Percentiles rank a stretch among this genome's conserved stretches.
Conservation (phyloP, 1,140 invertebrate genomes). For the Drosophila suzukii region DNA sequence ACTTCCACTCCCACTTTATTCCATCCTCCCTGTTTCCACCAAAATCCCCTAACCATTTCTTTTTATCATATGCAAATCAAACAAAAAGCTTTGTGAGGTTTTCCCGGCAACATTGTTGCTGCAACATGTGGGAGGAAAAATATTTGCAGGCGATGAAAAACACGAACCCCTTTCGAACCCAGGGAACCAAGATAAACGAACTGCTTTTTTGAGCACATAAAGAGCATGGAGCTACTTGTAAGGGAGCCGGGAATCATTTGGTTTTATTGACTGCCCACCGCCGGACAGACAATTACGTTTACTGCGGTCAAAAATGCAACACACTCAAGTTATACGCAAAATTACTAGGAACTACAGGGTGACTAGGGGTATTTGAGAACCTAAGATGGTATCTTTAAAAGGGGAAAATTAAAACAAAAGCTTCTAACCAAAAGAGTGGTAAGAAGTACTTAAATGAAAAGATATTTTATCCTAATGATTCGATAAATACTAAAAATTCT, state of each 20-base stretch:
- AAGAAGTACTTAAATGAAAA: too few species aligned
- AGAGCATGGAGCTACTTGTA: slow-evolving; percentile 53
- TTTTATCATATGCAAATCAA: slow-evolving; percentile 80
- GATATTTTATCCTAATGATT: too few species aligned
- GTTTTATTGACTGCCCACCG: slow-evolving; percentile 73
- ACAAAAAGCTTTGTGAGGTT: slow-evolving; percentile 49
- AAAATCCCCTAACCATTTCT: slow-evolving; percentile 24
- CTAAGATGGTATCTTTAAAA: not conserved
- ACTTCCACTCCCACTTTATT: not conserved
- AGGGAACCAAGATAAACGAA: slow-evolving; percentile 53
- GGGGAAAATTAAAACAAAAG: not conserved
- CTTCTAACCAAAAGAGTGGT: too few species aligned
- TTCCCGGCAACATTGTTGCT: slow-evolving; percentile 63
- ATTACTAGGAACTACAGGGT: slow-evolving; percentile 11
- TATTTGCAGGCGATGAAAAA: slow-evolving; percentile 10
- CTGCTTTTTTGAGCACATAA: slow-evolving; percentile 18
- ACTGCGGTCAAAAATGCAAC: slow-evolving; percentile 77
- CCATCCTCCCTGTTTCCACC: not conserved
- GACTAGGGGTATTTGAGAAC: not conserved
- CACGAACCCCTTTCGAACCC: slow-evolving; percentile 5
- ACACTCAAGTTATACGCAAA: slow-evolving; percentile 45
- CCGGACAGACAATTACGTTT: slow-evolving; percentile 76
- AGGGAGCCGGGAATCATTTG: slow-evolving; percentile 56
- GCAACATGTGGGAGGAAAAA: slow-evolving; percentile 53
- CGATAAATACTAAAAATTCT: too few species aligned